Evolutionary conservation across 2,888 invertebrate species (phyloP), one percentile per base, ranked within the genome.

Genomic region (Harpagoxenus sublaevis): DNA sequence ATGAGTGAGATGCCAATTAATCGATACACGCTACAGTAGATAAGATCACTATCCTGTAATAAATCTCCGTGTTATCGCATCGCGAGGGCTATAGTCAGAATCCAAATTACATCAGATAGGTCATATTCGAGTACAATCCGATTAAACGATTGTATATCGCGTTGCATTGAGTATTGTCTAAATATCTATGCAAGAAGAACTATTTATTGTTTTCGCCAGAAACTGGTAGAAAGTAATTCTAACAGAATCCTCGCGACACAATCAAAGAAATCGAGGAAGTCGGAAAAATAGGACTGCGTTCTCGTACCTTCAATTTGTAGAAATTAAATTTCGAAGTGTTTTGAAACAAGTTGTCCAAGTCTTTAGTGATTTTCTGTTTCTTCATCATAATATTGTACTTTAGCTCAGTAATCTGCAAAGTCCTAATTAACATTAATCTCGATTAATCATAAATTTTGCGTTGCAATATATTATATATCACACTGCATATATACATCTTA

Each of bases 11-110:
- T 62, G 12, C 45, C 60, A 62, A 45, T 74, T 48, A 62, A 74
- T 74, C 65, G 42, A 77, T 77, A 51, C 39, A n/a, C 4, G 42
- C n/a, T 45, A n/a, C 15, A 12, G 0, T 23, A 53, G 53, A 65
- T 53, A 42, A 78, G 68, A 78, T 42, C 68, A 55, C 28, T 65
- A 65, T 42, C 15, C 28, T 48, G 45, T 8, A 18, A 9, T 31
- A 12, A 68, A 78, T 78, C 45, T 77, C 23, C n/a, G 55, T 57
- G 31, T 68, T 74, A 73, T 62, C 60, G 57, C 15, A 39, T 53
- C 53, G 42, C 10, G 12, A 15, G 10, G 31, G 31, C 10, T 77
- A 23, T 55, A 55, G 2, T 9, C 6, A 55, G 68, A 45, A 57
- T 68, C 3, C 31, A 31, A 42, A 68, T 78, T 78, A 78, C 42